phyloP scores from a whole-genome alignment of 2,113 vertebrate genomes.

The Rhombomys opimus region DNA sequence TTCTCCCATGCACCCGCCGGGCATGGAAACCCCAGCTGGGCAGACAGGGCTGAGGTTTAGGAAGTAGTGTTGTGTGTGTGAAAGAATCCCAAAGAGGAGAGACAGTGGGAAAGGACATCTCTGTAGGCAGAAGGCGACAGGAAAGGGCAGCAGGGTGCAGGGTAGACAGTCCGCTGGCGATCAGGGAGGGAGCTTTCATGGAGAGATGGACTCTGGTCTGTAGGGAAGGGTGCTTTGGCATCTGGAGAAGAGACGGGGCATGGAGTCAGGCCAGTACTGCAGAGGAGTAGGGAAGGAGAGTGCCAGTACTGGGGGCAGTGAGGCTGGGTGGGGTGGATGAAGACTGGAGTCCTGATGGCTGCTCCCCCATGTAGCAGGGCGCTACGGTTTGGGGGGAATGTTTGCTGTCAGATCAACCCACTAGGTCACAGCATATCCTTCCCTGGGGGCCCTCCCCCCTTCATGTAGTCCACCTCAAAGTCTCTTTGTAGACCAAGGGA shows the following conservation, averaged over 20 bases:
- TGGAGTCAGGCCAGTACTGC: too few species aligned
- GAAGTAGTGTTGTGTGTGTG: background rate
- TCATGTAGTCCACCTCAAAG: background rate
- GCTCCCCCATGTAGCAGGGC: background rate
- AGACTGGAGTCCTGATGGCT: too few species aligned
- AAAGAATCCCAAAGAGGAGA: background rate
- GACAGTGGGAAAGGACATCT: background rate
- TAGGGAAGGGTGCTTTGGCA: background rate
- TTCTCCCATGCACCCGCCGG: background rate
- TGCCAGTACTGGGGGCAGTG: too few species aligned
- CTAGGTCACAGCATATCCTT: rapidly evolving
- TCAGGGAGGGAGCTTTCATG: rapidly evolving
- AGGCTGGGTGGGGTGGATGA: background rate
- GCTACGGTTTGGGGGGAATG: background rate
- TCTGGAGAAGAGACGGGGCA: background rate
- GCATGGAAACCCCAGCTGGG: background rate
- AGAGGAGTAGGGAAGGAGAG: rapidly evolving
- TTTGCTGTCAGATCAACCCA: background rate
- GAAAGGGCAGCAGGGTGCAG: background rate
- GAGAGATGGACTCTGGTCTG: background rate
- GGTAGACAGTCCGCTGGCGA: rapidly evolving
- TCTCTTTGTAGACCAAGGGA: background rate
- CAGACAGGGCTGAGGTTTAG: too few species aligned
- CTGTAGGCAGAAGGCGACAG: background rate
- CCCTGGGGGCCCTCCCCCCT: background rate